Conservation (phyloP, 92 coral and sea anemone species). For the Bergia sp. region DNA sequence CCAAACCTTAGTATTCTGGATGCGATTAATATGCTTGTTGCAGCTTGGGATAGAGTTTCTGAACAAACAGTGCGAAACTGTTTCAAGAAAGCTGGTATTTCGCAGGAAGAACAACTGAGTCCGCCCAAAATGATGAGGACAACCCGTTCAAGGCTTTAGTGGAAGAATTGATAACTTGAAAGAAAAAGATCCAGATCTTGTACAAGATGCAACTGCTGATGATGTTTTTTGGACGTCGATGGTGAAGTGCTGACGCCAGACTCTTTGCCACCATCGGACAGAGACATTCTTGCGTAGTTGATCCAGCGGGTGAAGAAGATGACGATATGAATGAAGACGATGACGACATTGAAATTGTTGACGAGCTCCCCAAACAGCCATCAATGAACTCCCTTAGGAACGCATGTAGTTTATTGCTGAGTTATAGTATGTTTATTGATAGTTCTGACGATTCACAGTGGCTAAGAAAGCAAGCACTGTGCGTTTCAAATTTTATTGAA, state of each 20-base stretch:
- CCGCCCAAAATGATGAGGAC: not conserved
- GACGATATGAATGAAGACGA: slow-evolving; percentile 26
- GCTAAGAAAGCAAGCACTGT: slow-evolving; percentile 2
- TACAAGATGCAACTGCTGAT: slow-evolving; percentile 12
- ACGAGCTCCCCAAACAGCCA: not conserved
- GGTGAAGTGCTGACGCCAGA: slow-evolving; percentile 33
- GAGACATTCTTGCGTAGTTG: slow-evolving; percentile 17
- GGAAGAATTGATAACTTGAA: not conserved
- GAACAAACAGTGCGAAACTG: not conserved
- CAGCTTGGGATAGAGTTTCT: slow-evolving; percentile 51
- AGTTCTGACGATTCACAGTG: slow-evolving; percentile 10
- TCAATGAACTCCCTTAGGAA: not conserved
- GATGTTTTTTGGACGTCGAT: slow-evolving; percentile 12
- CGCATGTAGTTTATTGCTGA: not conserved
- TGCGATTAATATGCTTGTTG: slow-evolving; percentile 42
- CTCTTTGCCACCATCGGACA: slow-evolving; percentile 9
- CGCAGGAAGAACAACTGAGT: slow-evolving; percentile 9
- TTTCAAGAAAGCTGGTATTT: not conserved
- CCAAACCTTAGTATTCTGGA: slow-evolving; percentile 41
- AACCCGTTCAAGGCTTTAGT: not conserved
- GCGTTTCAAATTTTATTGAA: slow-evolving; percentile 1
- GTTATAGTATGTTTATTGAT: not conserved
- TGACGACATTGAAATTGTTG: slow-evolving; percentile 4
- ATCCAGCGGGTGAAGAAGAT: slow-evolving; percentile 28
- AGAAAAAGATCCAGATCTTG: not conserved